phyloP scores from a whole-genome alignment of 2,113 vertebrate species.

The Austrofundulus limnaeus region DNA sequence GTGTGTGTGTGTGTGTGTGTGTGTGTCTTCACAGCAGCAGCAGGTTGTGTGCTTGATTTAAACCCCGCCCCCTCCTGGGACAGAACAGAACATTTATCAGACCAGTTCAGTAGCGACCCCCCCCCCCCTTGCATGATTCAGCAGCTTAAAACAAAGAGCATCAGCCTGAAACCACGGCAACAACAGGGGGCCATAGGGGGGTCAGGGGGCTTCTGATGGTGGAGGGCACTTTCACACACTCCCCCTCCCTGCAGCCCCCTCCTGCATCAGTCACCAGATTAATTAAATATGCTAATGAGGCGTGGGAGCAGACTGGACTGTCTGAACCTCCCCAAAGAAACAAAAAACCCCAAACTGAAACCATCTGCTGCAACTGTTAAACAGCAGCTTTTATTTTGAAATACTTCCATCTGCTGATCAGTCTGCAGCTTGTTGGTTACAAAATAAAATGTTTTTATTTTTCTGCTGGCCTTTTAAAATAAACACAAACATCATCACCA shows the following conservation, averaged over 20 bases:
- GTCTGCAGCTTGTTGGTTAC: too few species aligned
- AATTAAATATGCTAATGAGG: constrained; percentile 73
- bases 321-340: too few species aligned
- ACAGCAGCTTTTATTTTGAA: too few species aligned
- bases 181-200: neutral
- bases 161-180: constrained; percentile 65
- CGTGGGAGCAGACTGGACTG: constrained; percentile 61
- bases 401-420: too few species aligned
- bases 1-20: too few species aligned
- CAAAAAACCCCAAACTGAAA: too few species aligned
- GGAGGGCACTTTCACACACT: constrained; percentile 61
- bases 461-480: too few species aligned
- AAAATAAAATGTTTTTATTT: too few species aligned
- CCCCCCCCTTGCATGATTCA: constrained; percentile 53
- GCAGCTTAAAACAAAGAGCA: constrained; percentile 69
- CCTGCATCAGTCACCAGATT: constrained; percentile 57
- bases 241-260: constrained; percentile 27
- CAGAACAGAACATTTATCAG: constrained; percentile 23
- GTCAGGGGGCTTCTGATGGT: neutral
- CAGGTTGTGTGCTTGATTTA: constrained; percentile 17
- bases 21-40: neutral
- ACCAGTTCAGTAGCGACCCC: constrained; percentile 46
- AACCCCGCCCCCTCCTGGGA: neutral
- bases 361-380: too few species aligned
- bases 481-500: too few species aligned